Evolutionary conservation across 2,888 invertebrate genomes (phyloP), one percentile per base, ranked within the genome.

Genomic region (Asteroscopus sphinx): DNA sequence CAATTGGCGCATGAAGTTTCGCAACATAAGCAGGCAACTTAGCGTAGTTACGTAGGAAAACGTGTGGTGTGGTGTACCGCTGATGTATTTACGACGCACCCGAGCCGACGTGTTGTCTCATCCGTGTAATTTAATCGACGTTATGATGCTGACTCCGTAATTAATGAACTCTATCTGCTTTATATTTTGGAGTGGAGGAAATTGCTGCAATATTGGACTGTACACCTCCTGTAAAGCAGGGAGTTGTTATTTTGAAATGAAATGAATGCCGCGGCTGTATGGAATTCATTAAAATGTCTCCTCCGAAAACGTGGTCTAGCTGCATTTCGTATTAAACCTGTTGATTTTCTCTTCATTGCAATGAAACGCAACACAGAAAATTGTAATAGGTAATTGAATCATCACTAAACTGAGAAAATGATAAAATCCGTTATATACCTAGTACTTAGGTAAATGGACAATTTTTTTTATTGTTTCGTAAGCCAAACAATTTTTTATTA

Each of bases 81-180:
- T 90, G 89, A 90, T 85, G 82, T 88, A 90, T 90, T 90, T 90
- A 90, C 87, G 89, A 87, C 74, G 63, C 69, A 76, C 68, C 69
- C 77, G 61, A 73, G 75, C 64, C 77, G 83, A 85, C 85, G 81
- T 80, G 80, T 79, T 80, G 79, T 78, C 79, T 82, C 86, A 81
- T 79, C 85, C 87, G 81, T 82, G 83, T 84, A 88, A 89, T 90
- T 88, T 87, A 86, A 88, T 89, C 84, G 79, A 81, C 77, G 86
- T 87, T 87, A 87, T 88, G 82, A 87, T 81, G 79, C 82, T 71
- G 60, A 63, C 70, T 60, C 51, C 64, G 81, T 84, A 87, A 87
- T 87, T 86, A 87, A 88, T 85, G 83, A 82, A 76, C 83, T 82
- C 75, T 77, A 57, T 48, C 51, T 69, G 48, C 58, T 61, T 67